phyloP scores from a whole-genome alignment of 2,888 invertebrate genomes.

The Pollenia angustigena region DNA sequence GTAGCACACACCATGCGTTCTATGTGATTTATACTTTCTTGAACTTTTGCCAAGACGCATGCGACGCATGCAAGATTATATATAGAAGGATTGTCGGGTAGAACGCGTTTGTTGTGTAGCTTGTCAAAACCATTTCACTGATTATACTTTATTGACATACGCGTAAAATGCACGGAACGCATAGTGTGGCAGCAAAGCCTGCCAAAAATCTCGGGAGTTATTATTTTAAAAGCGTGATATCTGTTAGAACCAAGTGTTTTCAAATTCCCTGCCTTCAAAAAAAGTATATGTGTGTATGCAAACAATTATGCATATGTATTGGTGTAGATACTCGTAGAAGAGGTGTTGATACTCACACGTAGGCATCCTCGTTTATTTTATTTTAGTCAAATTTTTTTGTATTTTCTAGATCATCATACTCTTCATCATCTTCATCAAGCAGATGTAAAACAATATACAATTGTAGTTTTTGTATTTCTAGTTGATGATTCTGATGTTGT shows the following conservation, averaged over 20 bases:
- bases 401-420: constrained; percentile 66
- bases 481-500: constrained; percentile 44
- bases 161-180: too few species aligned
- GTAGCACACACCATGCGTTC: too few species aligned
- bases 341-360: constrained; percentile 66
- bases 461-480: constrained; percentile 63
- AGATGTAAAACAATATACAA: constrained; percentile 66
- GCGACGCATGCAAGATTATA: too few species aligned
- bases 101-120: too few species aligned
- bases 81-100: too few species aligned
- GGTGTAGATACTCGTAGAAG: constrained; percentile 16
- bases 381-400: constrained; percentile 38
- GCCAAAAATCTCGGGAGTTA: too few species aligned
- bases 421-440: constrained; percentile 65
- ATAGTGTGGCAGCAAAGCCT: too few species aligned
- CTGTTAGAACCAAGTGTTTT: neutral
- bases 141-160: too few species aligned
- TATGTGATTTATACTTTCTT: too few species aligned
- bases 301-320: constrained; percentile 30
- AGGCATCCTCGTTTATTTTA: constrained; percentile 50
- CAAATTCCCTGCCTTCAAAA: neutral
- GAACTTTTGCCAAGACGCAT: too few species aligned
- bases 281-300: neutral
- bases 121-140: too few species aligned
- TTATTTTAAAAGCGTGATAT: too few species aligned